Conservation (phyloP, 2,888 invertebrate genomes). For the Limenitis camilla region DNA sequence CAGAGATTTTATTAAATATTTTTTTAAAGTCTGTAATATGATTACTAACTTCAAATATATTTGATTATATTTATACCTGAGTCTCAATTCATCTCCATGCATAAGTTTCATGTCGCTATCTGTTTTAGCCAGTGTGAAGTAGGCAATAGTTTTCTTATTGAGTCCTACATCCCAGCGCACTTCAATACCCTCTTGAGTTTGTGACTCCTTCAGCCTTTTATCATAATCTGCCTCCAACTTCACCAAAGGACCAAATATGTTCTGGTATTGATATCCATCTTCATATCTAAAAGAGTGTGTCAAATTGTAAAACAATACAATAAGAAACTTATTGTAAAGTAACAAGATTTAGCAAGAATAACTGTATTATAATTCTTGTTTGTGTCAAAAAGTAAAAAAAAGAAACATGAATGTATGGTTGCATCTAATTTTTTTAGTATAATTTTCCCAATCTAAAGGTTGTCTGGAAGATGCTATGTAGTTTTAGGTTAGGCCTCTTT, state of each 20-base stretch:
- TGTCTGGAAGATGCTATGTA: too few relatives aligned
- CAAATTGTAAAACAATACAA: too few relatives aligned
- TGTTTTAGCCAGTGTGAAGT: constrained; percentile 97
- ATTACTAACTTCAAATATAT: background rate
- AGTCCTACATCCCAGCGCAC: constrained; percentile 99
- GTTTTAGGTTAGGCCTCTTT: too few relatives aligned
- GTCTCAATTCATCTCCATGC: constrained; percentile 97
- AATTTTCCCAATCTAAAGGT: too few relatives aligned
- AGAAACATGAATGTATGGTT: too few relatives aligned
- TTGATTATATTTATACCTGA: constrained; percentile 69
- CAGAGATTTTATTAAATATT: too few relatives aligned
- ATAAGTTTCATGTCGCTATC: constrained; percentile 99
- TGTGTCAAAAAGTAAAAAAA: too few relatives aligned
- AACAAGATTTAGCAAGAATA: too few relatives aligned
- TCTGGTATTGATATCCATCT: constrained; percentile 99
- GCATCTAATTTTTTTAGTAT: too few relatives aligned
- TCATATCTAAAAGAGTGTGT: constrained; percentile 84
- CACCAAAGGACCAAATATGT: constrained; percentile 97
- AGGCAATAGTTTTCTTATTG: constrained; percentile 98
- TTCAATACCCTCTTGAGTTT: constrained; percentile 98
- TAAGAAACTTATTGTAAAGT: too few relatives aligned
- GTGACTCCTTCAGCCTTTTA: constrained; percentile 96
- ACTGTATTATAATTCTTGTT: too few relatives aligned
- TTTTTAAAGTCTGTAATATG: too few relatives aligned
- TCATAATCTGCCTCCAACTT: constrained; percentile 99